Conservation (phyloP, 2,797 vertebrate genomes). For the Sarcophilus harrisii region DNA sequence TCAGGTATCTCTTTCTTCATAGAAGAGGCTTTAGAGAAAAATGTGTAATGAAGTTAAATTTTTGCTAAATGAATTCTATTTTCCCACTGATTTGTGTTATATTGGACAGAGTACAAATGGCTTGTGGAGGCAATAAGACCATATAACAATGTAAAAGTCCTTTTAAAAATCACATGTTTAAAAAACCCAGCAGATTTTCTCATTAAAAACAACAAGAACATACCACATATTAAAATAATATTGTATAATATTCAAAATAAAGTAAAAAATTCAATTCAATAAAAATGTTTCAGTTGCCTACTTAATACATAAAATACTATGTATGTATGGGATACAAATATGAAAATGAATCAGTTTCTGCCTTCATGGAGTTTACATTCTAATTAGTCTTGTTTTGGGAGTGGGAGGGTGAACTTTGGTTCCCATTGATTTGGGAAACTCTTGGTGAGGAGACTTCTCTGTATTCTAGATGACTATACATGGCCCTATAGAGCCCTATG, state of each 20-base stretch:
- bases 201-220: constrained; percentile 23
- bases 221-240: constrained; percentile 21
- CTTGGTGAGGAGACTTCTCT: background rate
- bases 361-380: background rate
- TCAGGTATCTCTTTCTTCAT: constrained; percentile 69
- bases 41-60: constrained; percentile 77
- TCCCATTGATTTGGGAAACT: background rate
- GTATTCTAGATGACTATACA: background rate
- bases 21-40: constrained; percentile 76
- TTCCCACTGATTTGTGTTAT: constrained; percentile 67
- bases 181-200: background rate
- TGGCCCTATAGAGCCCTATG: background rate
- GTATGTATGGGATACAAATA: background rate
- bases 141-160: background rate
- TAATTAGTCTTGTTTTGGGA: background rate
- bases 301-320: background rate
- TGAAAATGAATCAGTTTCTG: background rate
- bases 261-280: constrained; percentile 44
- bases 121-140: constrained; percentile 33
- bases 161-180: constrained; percentile 11
- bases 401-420: background rate
- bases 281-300: background rate
- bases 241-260: constrained; percentile 28
- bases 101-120: constrained; percentile 43
- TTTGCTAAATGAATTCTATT: constrained; percentile 75